A percentile compares a stretch with the other conserved stretches of the same genome.
Evolutionary conservation across 2,888 invertebrate genomes (phyloP).

Genomic region (Leptopterna dolabrata): DNA sequence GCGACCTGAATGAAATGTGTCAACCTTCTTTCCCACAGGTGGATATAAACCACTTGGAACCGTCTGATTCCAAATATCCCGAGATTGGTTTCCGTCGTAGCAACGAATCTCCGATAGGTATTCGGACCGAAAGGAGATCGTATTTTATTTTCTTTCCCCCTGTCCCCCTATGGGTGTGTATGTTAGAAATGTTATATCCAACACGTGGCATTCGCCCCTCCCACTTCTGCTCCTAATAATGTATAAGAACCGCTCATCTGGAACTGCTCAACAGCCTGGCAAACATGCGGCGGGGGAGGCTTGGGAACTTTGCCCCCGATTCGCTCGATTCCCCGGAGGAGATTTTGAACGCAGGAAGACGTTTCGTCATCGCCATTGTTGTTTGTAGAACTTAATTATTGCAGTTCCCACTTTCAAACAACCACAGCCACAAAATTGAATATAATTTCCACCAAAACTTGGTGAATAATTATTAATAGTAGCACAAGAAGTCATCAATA

Average conservation of each 20-base stretch:
- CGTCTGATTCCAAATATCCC: neutral
- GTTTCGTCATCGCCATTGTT: neutral
- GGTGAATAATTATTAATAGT: too few species aligned
- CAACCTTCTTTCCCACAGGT: too few species aligned
- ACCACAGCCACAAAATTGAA: too few species aligned
- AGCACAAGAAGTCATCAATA: too few species aligned
- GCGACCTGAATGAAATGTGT: too few species aligned
- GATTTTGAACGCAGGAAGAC: neutral
- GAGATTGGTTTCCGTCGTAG: neutral
- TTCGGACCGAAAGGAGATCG: neutral
- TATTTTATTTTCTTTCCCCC: neutral
- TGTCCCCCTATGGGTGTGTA: neutral
- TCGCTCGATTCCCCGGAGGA: neutral
- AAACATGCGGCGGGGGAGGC: neutral
- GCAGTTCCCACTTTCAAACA: too few species aligned
- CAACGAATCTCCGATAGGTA: neutral
- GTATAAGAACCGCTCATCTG: conserved; percentile 3
- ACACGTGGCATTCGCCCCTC: too few species aligned
- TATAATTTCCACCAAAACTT: too few species aligned
- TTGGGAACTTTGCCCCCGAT: neutral
- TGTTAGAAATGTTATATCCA: too few species aligned
- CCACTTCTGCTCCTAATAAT: neutral
- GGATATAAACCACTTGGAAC: neutral
- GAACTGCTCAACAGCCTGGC: conserved; percentile 21
- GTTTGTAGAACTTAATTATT: neutral